Base-by-base conservation (phyloP, 2,888 invertebrate genomes). In the Latrodectus hesperus region DNA sequence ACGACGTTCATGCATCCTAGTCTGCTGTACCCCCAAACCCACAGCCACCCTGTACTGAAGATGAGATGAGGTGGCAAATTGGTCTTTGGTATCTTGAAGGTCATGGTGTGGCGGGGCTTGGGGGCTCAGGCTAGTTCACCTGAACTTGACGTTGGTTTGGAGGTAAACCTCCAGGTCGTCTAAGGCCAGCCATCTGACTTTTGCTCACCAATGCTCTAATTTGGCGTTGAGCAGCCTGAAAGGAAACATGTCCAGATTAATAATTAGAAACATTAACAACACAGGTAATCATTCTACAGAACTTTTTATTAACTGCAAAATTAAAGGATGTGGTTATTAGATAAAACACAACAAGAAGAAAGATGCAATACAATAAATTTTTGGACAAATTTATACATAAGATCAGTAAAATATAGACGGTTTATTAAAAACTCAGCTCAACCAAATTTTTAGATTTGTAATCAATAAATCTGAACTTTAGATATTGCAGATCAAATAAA, bases 151-250 rank as follows among this genome's bases (percentile, higher is more conserved):
- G 86, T 78, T 86, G 85, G 53, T 82, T 84, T n/a, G 84, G 81
- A 64, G 80, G 89, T 64, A 86, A 67, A 9, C 82, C 83, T 38
- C 86, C 86, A 55, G 84, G 79, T n/a, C 89, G 79, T 49, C 89
- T 78, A 17, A 81, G 75, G 26, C 76, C 76, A 52, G 77, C 71
- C 75, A 95, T 80, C 67, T 90, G 89, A 88, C 88, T 90, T 88
- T 90, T 90, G 75, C 89, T 88, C 73, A 92, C 90, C 96, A 97
- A 96, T 89, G 97, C 95, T 91, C 97, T 95, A 92, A 98, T 97
- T 92, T 97, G 95, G 91, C 97, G 94, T 93, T 98, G 97, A 91
- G 97, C 97, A 90, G 97, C 97, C 97, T 98, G 97, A 91, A 97
- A 78, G 26, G 65, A 4, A 72, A 72, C 38, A 38, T 3, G 2